Conservation (phyloP, 2,113 vertebrate genomes). For the Podiceps cristatus region DNA sequence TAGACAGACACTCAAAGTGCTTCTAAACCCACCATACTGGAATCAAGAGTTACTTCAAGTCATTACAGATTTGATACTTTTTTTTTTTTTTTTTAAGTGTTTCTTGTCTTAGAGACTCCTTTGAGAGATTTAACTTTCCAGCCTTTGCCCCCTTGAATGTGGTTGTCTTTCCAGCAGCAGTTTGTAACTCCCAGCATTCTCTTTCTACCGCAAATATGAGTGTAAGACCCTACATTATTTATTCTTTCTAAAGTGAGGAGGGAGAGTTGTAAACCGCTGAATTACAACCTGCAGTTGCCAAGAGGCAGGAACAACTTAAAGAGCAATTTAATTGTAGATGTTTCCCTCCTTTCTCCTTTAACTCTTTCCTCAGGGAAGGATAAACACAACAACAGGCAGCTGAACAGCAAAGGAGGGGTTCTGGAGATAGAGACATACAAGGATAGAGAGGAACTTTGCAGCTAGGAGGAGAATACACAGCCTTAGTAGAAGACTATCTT, state of each 20-base stretch:
- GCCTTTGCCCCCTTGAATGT: not conserved
- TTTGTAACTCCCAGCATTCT: slow-evolving; percentile 1
- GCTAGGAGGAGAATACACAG: not conserved
- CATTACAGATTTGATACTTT: not conserved
- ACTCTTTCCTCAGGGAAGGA: slow-evolving; percentile 30
- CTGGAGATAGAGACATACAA: not conserved
- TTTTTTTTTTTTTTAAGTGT: not conserved
- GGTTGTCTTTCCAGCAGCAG: not conserved
- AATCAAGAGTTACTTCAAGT: not conserved
- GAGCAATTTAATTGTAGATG: slow-evolving; percentile 38
- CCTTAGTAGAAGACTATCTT: not conserved
- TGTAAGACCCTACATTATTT: slow-evolving; percentile 14
- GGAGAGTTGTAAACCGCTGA: slow-evolving; percentile 21
- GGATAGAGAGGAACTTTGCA: not conserved
- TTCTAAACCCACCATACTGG: not conserved
- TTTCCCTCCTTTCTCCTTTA: slow-evolving; percentile 23
- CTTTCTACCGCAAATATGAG: slow-evolving; percentile 21
- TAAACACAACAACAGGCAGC: not conserved
- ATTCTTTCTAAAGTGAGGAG: slow-evolving; percentile 13
- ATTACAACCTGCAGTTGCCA: slow-evolving; percentile 22
- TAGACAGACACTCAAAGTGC: not conserved
- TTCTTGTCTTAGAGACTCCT: not conserved
- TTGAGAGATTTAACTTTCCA: not conserved
- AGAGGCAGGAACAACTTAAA: slow-evolving; percentile 34
- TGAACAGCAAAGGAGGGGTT: not conserved